Base-by-base conservation (phyloP, 2,888 invertebrate genomes). In the Tetranychus piercei region DNA sequence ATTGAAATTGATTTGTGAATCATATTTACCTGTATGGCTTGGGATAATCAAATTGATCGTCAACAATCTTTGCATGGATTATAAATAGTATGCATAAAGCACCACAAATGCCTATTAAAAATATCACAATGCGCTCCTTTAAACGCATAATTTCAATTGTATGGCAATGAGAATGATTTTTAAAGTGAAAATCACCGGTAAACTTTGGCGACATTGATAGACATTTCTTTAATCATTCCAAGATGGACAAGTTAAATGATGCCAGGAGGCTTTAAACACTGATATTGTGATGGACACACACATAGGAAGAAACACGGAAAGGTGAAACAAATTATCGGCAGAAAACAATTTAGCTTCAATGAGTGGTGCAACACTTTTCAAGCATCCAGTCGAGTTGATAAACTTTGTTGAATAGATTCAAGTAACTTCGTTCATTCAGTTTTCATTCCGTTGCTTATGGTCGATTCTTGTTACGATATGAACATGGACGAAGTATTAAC, bases 71-170 rank as follows among this genome's bases (percentile, higher is more conserved):
- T 9, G 73, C 73, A 20, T 73, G 73, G 11, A 76, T 66, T n/a
- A 76, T 74, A 9, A 76, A 75, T 22, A 76, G 74, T 23, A 76
- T 71, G 65, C 71, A 73, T 7, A 76, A 18, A 18, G 64, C 44
- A 70, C 75, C 66, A 72, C 76, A 75, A 11, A 73, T 72, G 71
- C 45, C 66, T 8, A 76, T 76, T 55, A 75, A 44, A 44, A 76
- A 70, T 43, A 76, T 69, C 8, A 76, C 73, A 66, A 76, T 71
- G 23, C 76, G 69, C 45, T 76, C 76, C 64, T 76, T 76, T 15
- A 76, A 34, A 9, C 76, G 73, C 76, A 76, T 76, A 44, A 34
- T 71, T 69, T 69, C 55, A 55, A 55, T 55, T 55, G 55, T 55
- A 55, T 55, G 55, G 55, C 55, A 55, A 15, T 55, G 55, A 15